Evolutionary conservation across 1,140 invertebrate species (phyloP).

Genomic region (Micrasema minimum): DNA sequence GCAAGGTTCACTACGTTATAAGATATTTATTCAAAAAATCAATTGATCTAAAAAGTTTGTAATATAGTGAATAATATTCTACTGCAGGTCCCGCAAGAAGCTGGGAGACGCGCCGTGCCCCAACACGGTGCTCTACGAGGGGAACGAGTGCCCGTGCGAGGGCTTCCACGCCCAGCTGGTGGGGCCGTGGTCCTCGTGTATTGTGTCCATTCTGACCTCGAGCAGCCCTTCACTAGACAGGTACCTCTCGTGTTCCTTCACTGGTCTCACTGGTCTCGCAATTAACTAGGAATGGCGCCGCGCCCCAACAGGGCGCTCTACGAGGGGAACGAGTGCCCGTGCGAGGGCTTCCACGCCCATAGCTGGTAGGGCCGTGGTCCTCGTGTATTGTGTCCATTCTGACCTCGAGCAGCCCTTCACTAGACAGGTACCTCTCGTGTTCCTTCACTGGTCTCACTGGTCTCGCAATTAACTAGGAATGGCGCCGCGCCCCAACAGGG

Average conservation of each 20-base stretch:
- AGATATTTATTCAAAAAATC: too few species aligned
- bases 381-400: slow-evolving; percentile 37
- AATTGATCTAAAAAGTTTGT: too few species aligned
- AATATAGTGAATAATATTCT: too few species aligned
- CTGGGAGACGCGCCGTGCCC: slow-evolving; percentile 48
- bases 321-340: slow-evolving; percentile 50
- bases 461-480: slow-evolving; percentile 47
- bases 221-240: not conserved
- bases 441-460: slow-evolving; percentile 46
- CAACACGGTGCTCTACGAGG: slow-evolving; percentile 49
- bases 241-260: slow-evolving; percentile 28
- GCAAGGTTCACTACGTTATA: too few species aligned
- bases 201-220: slow-evolving; percentile 10
- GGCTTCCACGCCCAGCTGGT: slow-evolving; percentile 45
- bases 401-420: not conserved
- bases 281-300: slow-evolving; percentile 44
- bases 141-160: slow-evolving; percentile 47
- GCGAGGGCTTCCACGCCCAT: slow-evolving; percentile 43
- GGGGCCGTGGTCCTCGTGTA: slow-evolving; percentile 48
- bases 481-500: slow-evolving; percentile 44
- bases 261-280: slow-evolving; percentile 50
- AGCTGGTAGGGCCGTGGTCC: slow-evolving; percentile 46
- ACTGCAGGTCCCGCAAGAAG: slow-evolving; percentile 47
- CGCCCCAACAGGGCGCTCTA: slow-evolving; percentile 48
- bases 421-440: not conserved